Evolutionary conservation across 2,888 invertebrate genomes (phyloP), one percentile per base, ranked within the genome.

Genomic region (Acleris laterana): DNA sequence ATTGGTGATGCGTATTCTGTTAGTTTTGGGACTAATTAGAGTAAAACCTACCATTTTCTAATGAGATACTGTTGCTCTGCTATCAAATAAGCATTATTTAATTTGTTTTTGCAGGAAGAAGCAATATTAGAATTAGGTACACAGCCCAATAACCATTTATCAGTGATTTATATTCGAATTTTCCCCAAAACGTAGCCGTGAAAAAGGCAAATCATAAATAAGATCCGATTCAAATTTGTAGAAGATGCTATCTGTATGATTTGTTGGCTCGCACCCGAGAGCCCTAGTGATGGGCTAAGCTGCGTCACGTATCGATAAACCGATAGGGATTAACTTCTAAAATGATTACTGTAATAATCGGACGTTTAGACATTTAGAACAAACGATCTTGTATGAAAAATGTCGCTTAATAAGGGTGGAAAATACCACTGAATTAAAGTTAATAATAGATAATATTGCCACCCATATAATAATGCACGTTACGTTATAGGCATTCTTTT

Each of bases 141-240:
- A 74, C 83, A 84, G 83, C 83, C 85, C 85, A 87, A 89, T 87
- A 87, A 83, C 82, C 83, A 87, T 89, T 89, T 89, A 89, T 89
- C 87, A 88, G 79, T 89, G 89, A 92, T 90, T 91, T 90, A 90
- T 90, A 84, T 85, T 84, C 80, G 83, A 90, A 80, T 91, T 90
- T 91, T 89, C 90, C 90, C 90, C 80, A 90, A 91, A 90, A 89
- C 87, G 87, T 88, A 89, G 86, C 92, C 87, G 92, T 92, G 90
- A 93, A 93, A 93, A 91, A 91, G 91, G 90, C 92, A 89, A 92
- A 93, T 93, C 93, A 90, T 93, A 93, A 93, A 93, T 92, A 93
- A 93, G 91, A 91, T 93, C 93, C 92, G 93, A 92, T 93, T 93
- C 93, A 93, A 93, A 93, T 93, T 93, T 93, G 93, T 93, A 90